Conservation (phyloP, 2,888 invertebrate species). For the Xestobium rufovillosum region DNA sequence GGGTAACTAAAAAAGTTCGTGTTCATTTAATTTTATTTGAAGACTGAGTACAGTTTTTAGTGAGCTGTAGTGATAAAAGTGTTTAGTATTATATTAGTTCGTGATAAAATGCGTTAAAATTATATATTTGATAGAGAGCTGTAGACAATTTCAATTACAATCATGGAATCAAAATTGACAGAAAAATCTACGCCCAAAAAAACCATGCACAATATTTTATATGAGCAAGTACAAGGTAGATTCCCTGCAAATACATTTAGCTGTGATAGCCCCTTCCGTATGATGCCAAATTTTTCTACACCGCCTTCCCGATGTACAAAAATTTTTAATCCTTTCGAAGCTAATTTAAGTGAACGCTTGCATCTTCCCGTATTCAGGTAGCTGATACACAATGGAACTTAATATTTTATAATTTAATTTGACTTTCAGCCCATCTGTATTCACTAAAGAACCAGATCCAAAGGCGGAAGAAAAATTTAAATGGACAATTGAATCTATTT, state of each 20-base stretch:
- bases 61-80: too few species aligned
- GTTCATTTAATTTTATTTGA: constrained; percentile 4
- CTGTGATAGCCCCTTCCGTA: constrained; percentile 37
- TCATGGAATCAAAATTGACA: constrained; percentile 17
- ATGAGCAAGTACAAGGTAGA: constrained; percentile 18
- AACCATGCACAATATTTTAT: constrained; percentile 13
- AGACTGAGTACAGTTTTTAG: too few species aligned
- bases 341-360: constrained; percentile 54
- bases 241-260: constrained; percentile 16
- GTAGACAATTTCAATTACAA: too few species aligned
- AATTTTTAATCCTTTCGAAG: constrained; percentile 63
- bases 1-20: neutral
- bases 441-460: constrained; percentile 37
- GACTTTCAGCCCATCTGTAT: constrained; percentile 39
- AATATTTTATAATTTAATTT: constrained; percentile 13
- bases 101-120: too few species aligned
- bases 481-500: constrained; percentile 67
- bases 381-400: neutral
- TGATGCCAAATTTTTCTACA: constrained; percentile 44
- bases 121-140: too few species aligned
- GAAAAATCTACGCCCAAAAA: constrained; percentile 17
- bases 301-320: constrained; percentile 52
- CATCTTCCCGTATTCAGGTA: constrained; percentile 66
- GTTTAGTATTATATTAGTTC: too few species aligned
- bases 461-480: constrained; percentile 47